Evolutionary conservation across 2,888 invertebrate species (phyloP).

Genomic region (Panopea generosa): DNA sequence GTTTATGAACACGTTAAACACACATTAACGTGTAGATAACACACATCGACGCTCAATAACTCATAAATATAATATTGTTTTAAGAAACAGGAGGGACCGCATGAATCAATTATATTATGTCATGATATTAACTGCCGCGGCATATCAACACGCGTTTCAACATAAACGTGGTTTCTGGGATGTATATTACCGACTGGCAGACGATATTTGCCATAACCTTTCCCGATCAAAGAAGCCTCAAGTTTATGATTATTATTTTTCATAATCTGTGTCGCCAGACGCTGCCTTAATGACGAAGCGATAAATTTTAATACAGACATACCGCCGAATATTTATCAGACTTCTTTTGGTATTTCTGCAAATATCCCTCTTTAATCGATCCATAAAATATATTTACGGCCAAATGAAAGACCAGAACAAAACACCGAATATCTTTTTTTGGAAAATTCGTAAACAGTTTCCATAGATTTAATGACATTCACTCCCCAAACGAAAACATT

Average conservation of each 20-base stretch:
- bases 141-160: not conserved
- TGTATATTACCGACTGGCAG: constrained; percentile 8
- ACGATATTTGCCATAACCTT: constrained; percentile 5
- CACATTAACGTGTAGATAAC: too few relatives aligned
- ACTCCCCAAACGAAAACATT: constrained; percentile 20
- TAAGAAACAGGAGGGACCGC: too few relatives aligned
- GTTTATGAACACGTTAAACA: too few relatives aligned
- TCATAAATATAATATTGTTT: too few relatives aligned
- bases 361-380: constrained; percentile 28
- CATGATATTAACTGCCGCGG: too few relatives aligned
- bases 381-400: constrained; percentile 44
- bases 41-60: too few relatives aligned
- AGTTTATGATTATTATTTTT: constrained; percentile 50
- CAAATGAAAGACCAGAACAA: constrained; percentile 37
- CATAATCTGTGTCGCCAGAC: constrained; percentile 51
- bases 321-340: constrained; percentile 17
- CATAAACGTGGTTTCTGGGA: not conserved
- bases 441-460: constrained; percentile 30
- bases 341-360: constrained; percentile 35
- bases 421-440: constrained; percentile 23
- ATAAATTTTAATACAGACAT: constrained; percentile 34
- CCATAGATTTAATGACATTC: constrained; percentile 49
- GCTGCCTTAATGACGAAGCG: constrained; percentile 24
- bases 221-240: constrained; percentile 42
- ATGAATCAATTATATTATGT: too few relatives aligned